Conservation (phyloP, 2,888 invertebrate species). For the Tiliacea citrago region DNA sequence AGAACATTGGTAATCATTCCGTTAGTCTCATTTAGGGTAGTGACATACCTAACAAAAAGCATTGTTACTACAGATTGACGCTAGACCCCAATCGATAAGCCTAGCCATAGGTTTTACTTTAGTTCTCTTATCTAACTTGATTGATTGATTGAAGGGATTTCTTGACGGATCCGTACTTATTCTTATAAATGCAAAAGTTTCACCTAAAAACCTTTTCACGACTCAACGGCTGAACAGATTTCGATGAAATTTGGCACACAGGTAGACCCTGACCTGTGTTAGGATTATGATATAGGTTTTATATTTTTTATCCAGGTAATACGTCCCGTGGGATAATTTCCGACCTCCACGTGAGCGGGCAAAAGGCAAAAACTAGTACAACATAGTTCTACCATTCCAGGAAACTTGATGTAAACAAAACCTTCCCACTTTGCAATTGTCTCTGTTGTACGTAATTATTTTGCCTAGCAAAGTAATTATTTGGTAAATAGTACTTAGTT, state of each 20-base stretch:
- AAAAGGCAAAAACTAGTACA: too few relatives aligned
- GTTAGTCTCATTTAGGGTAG: constrained; percentile 36
- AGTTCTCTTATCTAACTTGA: constrained; percentile 33
- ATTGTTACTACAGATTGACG: constrained; percentile 42
- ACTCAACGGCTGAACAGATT: background rate
- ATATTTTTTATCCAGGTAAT: background rate
- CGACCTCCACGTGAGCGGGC: background rate
- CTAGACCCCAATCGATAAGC: constrained; percentile 48
- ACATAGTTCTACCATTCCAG: too few relatives aligned
- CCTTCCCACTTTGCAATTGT: constrained; percentile 6
- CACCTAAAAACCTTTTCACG: too few relatives aligned
- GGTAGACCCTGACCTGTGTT: background rate
- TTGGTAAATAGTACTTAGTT: background rate
- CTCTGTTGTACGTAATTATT: constrained; percentile 3
- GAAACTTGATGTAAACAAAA: constrained; percentile 1
- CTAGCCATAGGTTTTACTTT: constrained; percentile 27
- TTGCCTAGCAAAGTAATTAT: constrained; percentile 16
- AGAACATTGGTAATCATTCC: background rate
- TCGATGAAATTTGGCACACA: background rate
- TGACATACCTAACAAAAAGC: constrained; percentile 38
- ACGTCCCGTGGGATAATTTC: background rate
- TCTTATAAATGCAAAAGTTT: too few relatives aligned
- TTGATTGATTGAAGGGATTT: constrained; percentile 25
- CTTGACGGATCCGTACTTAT: background rate
- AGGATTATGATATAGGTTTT: too few relatives aligned